Evolutionary conservation across 1,140 invertebrate genomes (phyloP).

Genomic region (Sinonovacula constricta): DNA sequence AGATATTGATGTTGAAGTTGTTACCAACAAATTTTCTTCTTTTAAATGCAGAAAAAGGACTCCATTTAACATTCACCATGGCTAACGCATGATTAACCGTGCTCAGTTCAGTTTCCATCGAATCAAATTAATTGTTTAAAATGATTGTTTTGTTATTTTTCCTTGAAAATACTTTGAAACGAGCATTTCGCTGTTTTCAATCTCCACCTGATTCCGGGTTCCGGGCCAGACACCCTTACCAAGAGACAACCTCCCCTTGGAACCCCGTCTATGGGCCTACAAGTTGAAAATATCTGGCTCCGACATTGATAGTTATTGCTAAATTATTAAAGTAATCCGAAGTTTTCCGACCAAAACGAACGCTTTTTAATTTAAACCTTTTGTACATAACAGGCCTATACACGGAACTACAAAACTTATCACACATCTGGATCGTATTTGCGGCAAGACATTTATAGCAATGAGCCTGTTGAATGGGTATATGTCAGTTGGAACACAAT

Average conservation of each 20-base stretch:
- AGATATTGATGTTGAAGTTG: slow-evolving; percentile 14
- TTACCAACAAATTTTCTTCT: slow-evolving; percentile 22
- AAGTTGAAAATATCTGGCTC: slow-evolving; percentile 10
- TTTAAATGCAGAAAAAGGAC: slow-evolving; percentile 26
- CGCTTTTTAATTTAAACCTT: too few relatives aligned
- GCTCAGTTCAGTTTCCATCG: background rate
- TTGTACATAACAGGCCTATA: too few relatives aligned
- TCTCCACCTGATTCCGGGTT: background rate
- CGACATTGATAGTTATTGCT: slow-evolving; percentile 6
- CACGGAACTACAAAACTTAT: too few relatives aligned
- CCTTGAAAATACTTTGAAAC: slow-evolving; percentile 4
- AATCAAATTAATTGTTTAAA: slow-evolving; percentile 17
- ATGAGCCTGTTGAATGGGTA: too few relatives aligned
- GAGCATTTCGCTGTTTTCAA: slow-evolving; percentile 1
- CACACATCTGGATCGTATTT: too few relatives aligned
- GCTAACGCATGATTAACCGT: background rate
- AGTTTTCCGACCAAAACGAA: too few relatives aligned
- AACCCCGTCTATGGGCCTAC: too few relatives aligned
- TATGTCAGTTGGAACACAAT: too few relatives aligned
- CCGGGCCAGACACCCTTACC: background rate
- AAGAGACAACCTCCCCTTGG: slow-evolving; percentile 16
- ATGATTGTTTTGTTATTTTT: slow-evolving; percentile 12
- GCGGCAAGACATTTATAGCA: too few relatives aligned
- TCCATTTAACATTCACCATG: background rate
- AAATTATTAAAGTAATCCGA: too few relatives aligned